Percentiles rank a stretch among this genome's conserved stretches.
Conservation (phyloP, 2,888 invertebrate species). For the Pemphredon lugubris region DNA sequence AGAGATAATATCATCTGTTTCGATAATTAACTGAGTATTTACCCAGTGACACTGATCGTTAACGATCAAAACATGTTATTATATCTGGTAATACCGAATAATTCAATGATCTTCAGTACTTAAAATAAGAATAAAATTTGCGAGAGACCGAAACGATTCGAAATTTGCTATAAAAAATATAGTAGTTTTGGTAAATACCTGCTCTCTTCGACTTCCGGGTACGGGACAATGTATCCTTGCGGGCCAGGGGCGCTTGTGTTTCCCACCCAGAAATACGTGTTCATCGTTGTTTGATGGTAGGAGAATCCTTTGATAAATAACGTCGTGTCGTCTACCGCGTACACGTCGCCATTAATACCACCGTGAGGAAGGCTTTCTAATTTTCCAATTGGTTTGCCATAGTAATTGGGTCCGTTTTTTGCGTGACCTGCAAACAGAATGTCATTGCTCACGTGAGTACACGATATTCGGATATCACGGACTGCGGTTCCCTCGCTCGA, state of each 20-base stretch:
- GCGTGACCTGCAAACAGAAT: slow-evolving; percentile 63
- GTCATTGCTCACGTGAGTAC: not conserved
- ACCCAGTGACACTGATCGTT: too few relatives aligned
- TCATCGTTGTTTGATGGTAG: slow-evolving; percentile 94
- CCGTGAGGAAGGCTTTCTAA: slow-evolving; percentile 89
- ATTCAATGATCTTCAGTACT: too few relatives aligned
- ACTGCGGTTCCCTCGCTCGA: too few relatives aligned
- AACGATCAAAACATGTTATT: too few relatives aligned
- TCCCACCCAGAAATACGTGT: slow-evolving; percentile 95
- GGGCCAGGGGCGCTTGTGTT: slow-evolving; percentile 90
- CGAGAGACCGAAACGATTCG: too few relatives aligned
- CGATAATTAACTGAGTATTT: too few relatives aligned
- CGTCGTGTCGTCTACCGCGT: slow-evolving; percentile 94
- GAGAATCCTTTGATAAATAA: slow-evolving; percentile 93
- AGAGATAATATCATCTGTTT: not conserved
- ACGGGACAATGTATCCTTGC: slow-evolving; percentile 92
- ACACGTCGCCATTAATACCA: slow-evolving; percentile 90
- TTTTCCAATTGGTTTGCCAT: slow-evolving; percentile 89
- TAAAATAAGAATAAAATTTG: too few relatives aligned
- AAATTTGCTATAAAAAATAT: too few relatives aligned
- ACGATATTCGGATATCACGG: not conserved
- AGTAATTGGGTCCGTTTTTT: slow-evolving; percentile 82
- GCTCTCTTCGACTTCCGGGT: slow-evolving; percentile 91
- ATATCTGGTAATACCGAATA: too few relatives aligned
- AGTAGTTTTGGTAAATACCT: slow-evolving; percentile 89